phyloP scores from a whole-genome alignment of 2,888 invertebrate genomes.

The Hofmannophila pseudospretella region DNA sequence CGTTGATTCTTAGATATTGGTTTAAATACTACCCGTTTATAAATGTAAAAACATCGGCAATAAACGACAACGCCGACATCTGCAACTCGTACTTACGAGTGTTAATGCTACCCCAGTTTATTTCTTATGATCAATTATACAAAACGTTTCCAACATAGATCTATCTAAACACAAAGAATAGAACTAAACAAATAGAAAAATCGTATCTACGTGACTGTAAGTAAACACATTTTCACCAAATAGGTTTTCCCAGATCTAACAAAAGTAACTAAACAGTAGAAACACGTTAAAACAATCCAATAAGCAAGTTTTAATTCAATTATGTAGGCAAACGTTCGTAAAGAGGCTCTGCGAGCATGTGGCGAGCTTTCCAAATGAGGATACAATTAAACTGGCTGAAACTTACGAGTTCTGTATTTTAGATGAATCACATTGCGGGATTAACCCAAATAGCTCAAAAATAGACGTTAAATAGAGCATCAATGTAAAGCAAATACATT shows the following conservation, averaged over 20 bases:
- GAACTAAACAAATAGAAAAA: too few relatives aligned
- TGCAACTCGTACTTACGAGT: too few relatives aligned
- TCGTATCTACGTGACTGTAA: not conserved
- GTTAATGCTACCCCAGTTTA: too few relatives aligned
- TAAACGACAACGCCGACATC: too few relatives aligned
- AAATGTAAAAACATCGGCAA: too few relatives aligned
- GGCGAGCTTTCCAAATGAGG: conserved; percentile 35
- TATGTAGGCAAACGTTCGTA: conserved; percentile 38
- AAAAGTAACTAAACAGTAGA: conserved; percentile 6
- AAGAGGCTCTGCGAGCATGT: conserved; percentile 23
- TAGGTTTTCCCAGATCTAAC: not conserved
- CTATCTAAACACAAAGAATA: too few relatives aligned
- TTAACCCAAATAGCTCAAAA: not conserved
- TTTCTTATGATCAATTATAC: too few relatives aligned
- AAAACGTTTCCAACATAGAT: too few relatives aligned
- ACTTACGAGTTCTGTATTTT: not conserved
- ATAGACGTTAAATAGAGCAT: not conserved
- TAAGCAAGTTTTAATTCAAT: conserved; percentile 41
- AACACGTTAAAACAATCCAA: conserved; percentile 18
- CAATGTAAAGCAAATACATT: not conserved
- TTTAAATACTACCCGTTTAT: too few relatives aligned
- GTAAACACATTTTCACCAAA: not conserved
- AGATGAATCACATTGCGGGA: not conserved
- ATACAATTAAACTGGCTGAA: conserved; percentile 41
- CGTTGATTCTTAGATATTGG: too few relatives aligned